Base-by-base conservation (phyloP, 1,140 invertebrate species). In the Zaprionus ornatus region DNA sequence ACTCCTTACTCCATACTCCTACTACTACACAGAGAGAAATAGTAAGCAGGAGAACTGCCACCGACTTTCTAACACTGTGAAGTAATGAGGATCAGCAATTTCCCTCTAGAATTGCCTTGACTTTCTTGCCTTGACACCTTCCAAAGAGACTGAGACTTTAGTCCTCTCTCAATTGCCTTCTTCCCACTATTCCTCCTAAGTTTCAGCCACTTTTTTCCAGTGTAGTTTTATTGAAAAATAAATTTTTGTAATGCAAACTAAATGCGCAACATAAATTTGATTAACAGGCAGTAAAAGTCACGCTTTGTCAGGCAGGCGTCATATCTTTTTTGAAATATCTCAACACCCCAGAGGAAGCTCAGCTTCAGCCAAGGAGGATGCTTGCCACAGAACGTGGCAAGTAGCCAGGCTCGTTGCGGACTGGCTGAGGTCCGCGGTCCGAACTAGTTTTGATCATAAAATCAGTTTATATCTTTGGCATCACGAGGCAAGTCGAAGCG, bases 201-300 rank as follows among this genome's bases (percentile, higher is more conserved):
- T n/a, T n/a, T n/a, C n/a, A n/a, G n/a, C 29, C n/a, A 50, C 1
- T 50, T 50, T 59, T 23, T 65, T 15, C 32, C 5, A 29, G 23
- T 59, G 65, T 19, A 75, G 63, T 75, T 80, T 88, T 83, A 88
- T 78, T 82, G 80, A 77, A 80, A 82, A 90, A 90, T 82, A 90
- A 82, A 90, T 90, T 90, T 86, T 71, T 77, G 74, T 87, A 90
- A 90, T 90, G 82, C 86, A 80, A 90, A 91, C 79, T 90, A 90
- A 90, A 90, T 91, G 86, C 87, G 71, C 73, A 76, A 82, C 90
- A 91, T 91, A 91, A 91, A 91, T 91, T 90, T 90, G 81, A 91
- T 91, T 90, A 91, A 91, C 90, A 82, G 90, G 82, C 85, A 78
- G 79, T 83, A 90, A 90, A 91, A 91, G 84, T 91, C 88, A 91